phyloP scores from a whole-genome alignment of 2,113 vertebrate genomes.

The Oceanites oceanicus region DNA sequence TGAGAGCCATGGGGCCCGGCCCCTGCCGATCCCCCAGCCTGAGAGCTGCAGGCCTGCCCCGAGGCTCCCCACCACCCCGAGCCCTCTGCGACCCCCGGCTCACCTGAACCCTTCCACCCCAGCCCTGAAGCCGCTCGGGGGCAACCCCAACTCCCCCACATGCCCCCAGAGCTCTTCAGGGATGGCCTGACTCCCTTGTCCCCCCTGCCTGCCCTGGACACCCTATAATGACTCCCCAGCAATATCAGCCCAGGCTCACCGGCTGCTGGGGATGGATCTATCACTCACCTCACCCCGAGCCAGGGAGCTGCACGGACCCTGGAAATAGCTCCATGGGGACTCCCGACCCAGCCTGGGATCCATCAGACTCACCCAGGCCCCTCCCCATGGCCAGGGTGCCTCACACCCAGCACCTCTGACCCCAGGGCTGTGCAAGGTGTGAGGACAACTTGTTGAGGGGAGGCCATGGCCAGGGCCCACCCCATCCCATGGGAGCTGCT shows the following conservation, averaged over 20 bases:
- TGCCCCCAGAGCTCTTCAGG: neutral
- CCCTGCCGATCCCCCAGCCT: fast-evolving
- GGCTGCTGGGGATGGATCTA: neutral
- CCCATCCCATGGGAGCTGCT: neutral
- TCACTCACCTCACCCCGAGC: fast-evolving
- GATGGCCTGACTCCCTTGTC: fast-evolving
- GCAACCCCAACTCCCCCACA: neutral
- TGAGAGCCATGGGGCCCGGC: fast-evolving
- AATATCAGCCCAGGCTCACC: neutral
- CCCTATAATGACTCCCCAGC: fast-evolving
- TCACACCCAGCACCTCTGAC: neutral
- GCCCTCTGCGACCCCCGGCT: neutral
- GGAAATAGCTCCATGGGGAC: neutral
- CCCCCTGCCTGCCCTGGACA: neutral
- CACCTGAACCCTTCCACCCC: fast-evolving
- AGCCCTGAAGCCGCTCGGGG: neutral
- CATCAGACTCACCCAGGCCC: neutral
- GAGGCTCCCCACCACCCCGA: fast-evolving
- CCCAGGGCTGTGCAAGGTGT: neutral
- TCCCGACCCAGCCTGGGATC: fast-evolving
- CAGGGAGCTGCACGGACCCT: neutral
- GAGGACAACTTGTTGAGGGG: neutral
- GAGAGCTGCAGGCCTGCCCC: fast-evolving
- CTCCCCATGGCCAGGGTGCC: neutral
- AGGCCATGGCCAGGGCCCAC: neutral